phyloP scores from a whole-genome alignment of 2,113 vertebrate genomes.

The Nothocercus nigrocapillus region DNA sequence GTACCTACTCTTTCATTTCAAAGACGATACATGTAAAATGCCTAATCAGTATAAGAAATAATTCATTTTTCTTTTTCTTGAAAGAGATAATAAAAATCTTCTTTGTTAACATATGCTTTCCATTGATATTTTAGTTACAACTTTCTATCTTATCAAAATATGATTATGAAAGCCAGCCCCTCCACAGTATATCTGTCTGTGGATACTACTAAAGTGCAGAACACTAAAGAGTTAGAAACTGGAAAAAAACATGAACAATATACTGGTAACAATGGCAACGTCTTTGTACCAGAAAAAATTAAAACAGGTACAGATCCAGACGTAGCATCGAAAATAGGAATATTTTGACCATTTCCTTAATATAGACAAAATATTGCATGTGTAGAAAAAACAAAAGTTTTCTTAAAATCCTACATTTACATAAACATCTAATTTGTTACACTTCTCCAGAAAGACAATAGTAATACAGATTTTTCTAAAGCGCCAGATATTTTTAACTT shows the following conservation, averaged over 20 bases:
- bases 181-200: neutral
- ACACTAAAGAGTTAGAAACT: neutral
- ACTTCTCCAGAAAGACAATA: neutral
- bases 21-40: neutral
- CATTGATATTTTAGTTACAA: neutral
- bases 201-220: neutral
- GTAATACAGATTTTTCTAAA: neutral
- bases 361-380: neutral
- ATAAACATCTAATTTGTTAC: neutral
- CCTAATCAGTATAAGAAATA: neutral
- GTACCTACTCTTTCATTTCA: neutral
- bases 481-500: neutral
- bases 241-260: neutral
- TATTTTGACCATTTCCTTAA: neutral
- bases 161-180: neutral
- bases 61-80: neutral
- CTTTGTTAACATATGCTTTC: neutral
- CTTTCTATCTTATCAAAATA: neutral
- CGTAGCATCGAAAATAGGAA: neutral
- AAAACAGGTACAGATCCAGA: neutral
- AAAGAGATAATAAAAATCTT: neutral
- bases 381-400: neutral
- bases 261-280: neutral
- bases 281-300: neutral
- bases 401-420: conserved; percentile 1